Base-by-base conservation (phyloP, 2,797 vertebrate genomes). In the Gadopsis marmoratus region DNA sequence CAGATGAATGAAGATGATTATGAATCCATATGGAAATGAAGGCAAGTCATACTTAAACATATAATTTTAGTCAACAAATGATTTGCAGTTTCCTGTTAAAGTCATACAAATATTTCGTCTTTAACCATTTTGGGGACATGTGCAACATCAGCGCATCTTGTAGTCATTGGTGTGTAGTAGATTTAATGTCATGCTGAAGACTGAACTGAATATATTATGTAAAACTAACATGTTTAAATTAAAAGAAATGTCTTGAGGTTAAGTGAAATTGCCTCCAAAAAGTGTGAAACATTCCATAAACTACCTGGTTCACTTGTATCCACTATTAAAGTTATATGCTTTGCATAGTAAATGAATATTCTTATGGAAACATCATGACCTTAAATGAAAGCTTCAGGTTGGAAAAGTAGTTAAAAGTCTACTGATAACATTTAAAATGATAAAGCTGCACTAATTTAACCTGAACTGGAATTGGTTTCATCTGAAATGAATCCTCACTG, bases 371-470 rank as follows among this genome's bases (percentile, higher is more conserved):
- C 5, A 1, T 29, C 9, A 45, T 43, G 5, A 41, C n/a, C 58
- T 62, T 56, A n/a, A 71, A 71, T 31, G 13, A 39, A 66, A 26
- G n/a, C 17, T 66, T 50, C 6, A 4, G 26, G 31, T 17, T 56
- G 26, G 23, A 54, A 61, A 54, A 37, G 35, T 39, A 21, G 33
- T 51, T 58, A 45, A 50, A 58, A 10, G 37, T 41, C 21, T 12
- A 8, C 51, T 62, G n/a, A 58, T 71, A 47, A 37, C 35, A 51
- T 1, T 58, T 9, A 66, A 77, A 63, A 45, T 74, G 9, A 71
- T 66, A 47, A 41, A 45, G 61, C 35, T 54, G 37, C 29, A 37
- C 37, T 21, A 33, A 39, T 67, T 73, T 60, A 43, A 8, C 33
- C 59, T 63, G 56, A 47, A 29, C 17, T 62, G 26, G 41, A 50